These are phyloP conservation scores for Amphipyra tragopoginis DNA, from an alignment of 2,888 invertebrate genomes.

Conservation along the genomic window DNA sequence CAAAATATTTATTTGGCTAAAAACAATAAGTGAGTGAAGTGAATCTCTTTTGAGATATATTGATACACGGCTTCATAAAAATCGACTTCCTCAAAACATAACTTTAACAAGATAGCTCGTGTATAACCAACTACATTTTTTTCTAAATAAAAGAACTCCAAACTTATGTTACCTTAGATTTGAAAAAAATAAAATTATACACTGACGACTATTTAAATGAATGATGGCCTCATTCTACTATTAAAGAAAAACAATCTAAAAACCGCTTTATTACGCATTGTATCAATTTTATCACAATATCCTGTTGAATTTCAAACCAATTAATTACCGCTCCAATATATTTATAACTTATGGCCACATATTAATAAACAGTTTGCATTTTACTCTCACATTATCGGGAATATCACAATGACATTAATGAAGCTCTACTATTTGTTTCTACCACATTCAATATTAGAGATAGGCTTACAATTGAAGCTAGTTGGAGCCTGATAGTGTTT, in stretches of 20 bases:
- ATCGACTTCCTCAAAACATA: too few relatives aligned
- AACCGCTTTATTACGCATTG: conserved; percentile 12
- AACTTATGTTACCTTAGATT: background rate
- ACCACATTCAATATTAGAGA: conserved; percentile 50
- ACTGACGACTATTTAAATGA: background rate
- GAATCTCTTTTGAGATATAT: too few relatives aligned
- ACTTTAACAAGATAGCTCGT: too few relatives aligned
- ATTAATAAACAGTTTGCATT: conserved; percentile 44
- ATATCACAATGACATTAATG: conserved; percentile 39
- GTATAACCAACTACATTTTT: too few relatives aligned
- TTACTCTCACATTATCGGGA: conserved; percentile 30
- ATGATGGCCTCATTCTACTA: background rate
- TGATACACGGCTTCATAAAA: too few relatives aligned
- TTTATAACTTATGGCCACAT: conserved; percentile 30
- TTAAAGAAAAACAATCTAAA: conserved; percentile 17
- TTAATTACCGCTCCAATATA: conserved; percentile 34
- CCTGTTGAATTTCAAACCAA: conserved; percentile 40
- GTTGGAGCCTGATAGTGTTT: conserved; percentile 26
- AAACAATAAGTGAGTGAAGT: too few relatives aligned
- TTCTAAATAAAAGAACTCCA: too few relatives aligned
- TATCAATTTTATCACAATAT: conserved; percentile 35
- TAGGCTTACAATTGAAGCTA: conserved; percentile 33
- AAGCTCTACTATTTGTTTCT: conserved; percentile 41
- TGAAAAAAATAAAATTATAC: background rate
- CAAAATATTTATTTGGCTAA: too few relatives aligned